A percentile compares a stretch with the other conserved stretches of the same genome.
phyloP scores from a whole-genome alignment of 2,797 vertebrate species.

The Bradypodion pumilum region DNA sequence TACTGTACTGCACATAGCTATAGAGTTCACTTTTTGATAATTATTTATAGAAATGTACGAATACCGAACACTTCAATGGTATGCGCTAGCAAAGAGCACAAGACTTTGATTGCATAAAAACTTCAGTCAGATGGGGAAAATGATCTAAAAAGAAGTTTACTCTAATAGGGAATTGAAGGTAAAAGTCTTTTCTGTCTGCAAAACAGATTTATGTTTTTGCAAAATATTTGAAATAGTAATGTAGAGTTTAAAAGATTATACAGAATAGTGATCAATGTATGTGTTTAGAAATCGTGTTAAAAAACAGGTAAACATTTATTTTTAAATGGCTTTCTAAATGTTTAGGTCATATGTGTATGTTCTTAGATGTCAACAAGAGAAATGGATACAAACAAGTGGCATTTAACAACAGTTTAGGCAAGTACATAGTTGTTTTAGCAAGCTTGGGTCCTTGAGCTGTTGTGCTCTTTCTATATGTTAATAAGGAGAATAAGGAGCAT shows the following conservation, averaged over 20 bases:
- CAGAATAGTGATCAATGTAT: conserved; percentile 20
- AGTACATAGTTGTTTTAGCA: conserved; percentile 72
- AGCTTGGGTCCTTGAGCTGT: conserved; percentile 80
- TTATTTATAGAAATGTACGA: neutral
- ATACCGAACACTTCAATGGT: neutral
- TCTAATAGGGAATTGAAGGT: neutral
- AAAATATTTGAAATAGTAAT: conserved; percentile 55
- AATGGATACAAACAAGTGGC: conserved; percentile 12
- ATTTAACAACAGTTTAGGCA: conserved; percentile 44
- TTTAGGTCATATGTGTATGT: neutral
- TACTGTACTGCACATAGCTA: neutral
- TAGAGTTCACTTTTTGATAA: neutral
- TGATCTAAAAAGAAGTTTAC: neutral
- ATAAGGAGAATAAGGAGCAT: conserved; percentile 85
- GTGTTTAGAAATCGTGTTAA: neutral
- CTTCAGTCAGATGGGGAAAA: neutral
- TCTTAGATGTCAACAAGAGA: conserved; percentile 2
- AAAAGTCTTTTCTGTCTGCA: conserved; percentile 15
- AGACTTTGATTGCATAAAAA: neutral
- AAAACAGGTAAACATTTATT: neutral
- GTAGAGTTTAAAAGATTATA: conserved; percentile 44
- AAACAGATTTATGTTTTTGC: conserved; percentile 53
- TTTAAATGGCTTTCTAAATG: conserved; percentile 34
- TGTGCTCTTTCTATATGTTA: conserved; percentile 71
- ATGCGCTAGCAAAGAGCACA: neutral